Conservation (phyloP, 2,797 vertebrate species). For the Microcaecilia unicolor region DNA sequence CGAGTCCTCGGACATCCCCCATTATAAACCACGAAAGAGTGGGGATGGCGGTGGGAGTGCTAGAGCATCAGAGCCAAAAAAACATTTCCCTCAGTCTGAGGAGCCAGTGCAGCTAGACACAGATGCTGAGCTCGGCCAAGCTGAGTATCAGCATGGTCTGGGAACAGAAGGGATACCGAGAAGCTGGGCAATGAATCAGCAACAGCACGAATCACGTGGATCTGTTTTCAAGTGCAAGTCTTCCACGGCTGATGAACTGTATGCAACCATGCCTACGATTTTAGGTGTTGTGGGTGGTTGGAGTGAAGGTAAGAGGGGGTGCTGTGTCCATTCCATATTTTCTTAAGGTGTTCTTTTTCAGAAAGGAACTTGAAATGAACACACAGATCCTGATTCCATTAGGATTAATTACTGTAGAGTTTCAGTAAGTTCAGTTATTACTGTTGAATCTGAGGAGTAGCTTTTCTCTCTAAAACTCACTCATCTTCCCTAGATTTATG, state of each 20-base stretch:
- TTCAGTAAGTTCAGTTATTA: no score
- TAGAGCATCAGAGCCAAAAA: conserved; percentile 17
- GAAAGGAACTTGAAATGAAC: background rate
- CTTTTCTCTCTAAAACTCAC: no score
- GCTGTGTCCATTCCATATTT: background rate
- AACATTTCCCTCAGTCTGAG: conserved; percentile 16
- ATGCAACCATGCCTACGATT: conserved; percentile 61
- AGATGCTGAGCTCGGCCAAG: conserved; percentile 27
- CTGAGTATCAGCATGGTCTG: conserved; percentile 34
- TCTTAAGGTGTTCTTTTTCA: no score
- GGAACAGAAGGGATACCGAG: conserved; percentile 37
- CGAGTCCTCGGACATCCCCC: conserved; percentile 33
- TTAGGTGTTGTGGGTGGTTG: conserved; percentile 70
- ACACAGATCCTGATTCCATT: no score
- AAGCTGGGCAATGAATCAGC: conserved; percentile 30
- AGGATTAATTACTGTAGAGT: no score
- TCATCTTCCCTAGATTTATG: no score
- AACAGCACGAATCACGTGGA: conserved; percentile 12
- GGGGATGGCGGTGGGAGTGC: conserved; percentile 30
- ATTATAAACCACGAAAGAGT: conserved; percentile 43
- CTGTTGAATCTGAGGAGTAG: no score
- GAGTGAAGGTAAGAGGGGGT: conserved; percentile 64
- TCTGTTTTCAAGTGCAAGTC: conserved; percentile 49
- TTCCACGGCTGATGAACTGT: conserved; percentile 70
- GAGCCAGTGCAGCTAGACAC: conserved; percentile 43